These are phyloP conservation scores for Halcyon chelicuti DNA, from an alignment of 2,797 vertebrate species.

Conservation along the genomic window DNA sequence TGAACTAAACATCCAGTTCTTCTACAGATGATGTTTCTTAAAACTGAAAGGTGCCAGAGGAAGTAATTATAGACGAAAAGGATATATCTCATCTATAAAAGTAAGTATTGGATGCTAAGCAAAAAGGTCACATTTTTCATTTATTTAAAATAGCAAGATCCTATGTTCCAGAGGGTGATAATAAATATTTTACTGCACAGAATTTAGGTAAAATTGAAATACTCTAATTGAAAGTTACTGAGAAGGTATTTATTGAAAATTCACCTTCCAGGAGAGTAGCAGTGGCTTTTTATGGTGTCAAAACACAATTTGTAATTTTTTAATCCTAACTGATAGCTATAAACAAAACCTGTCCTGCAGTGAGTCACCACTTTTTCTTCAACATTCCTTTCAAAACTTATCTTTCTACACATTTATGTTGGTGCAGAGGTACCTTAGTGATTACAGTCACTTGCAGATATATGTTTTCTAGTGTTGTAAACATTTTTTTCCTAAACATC, in stretches of 20 bases:
- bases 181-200: not conserved
- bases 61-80: conserved; percentile 25
- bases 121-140: not conserved
- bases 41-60: not conserved
- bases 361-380: not conserved
- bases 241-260: not conserved
- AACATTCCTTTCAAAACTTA: not conserved
- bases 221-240: not conserved
- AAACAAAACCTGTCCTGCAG: not conserved
- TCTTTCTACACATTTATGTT: not conserved
- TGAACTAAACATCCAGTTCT: not conserved
- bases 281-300: not conserved
- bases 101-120: not conserved
- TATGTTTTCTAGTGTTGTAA: not conserved
- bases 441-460: not conserved
- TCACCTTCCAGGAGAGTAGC: not conserved
- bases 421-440: not conserved
- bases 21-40: rapidly evolving
- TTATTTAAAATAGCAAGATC: conserved; percentile 15
- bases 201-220: conserved; percentile 6
- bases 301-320: not conserved
- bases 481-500: not conserved
- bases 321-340: not conserved
- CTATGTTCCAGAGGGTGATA: not conserved
- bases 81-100: not conserved